These are phyloP conservation scores for Piezodorus guildinii DNA, from an alignment of 1,140 invertebrate species.

Conservation along the genomic window DNA sequence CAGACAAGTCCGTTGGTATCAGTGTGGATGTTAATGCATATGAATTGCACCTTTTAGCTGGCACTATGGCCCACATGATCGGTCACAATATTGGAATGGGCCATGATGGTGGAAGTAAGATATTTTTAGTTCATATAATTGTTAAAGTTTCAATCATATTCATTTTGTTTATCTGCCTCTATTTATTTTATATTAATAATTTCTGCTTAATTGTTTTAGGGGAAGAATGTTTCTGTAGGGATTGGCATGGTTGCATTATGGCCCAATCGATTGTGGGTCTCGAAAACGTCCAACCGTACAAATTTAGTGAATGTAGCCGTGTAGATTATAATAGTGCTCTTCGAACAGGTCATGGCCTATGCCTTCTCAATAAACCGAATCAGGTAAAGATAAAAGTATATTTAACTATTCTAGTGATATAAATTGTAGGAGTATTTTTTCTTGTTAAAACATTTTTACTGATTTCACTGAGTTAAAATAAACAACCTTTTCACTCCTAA, in stretches of 20 bases:
- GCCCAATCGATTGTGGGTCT: constrained; percentile 78
- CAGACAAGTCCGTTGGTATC: constrained; percentile 77
- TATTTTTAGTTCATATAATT: no score
- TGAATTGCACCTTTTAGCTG: constrained; percentile 84
- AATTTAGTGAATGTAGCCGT: constrained; percentile 81
- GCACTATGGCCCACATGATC: constrained; percentile 92
- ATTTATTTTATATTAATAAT: background rate
- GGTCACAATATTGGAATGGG: constrained; percentile 92
- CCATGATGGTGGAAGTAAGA: constrained; percentile 78
- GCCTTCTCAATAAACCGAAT: constrained; percentile 83
- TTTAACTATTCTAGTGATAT: no score
- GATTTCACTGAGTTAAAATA: no score
- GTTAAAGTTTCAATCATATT: no score
- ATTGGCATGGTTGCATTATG: constrained; percentile 96
- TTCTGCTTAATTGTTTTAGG: constrained; percentile 33
- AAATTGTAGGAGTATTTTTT: no score
- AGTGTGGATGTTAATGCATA: constrained; percentile 85
- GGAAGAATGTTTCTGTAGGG: constrained; percentile 68
- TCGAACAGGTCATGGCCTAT: constrained; percentile 65
- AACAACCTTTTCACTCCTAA: no score
- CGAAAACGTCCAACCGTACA: constrained; percentile 82
- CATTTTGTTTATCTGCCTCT: background rate
- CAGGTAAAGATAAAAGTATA: constrained; percentile 39
- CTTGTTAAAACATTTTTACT: no score
- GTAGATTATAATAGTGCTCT: constrained; percentile 73